Base-by-base conservation (phyloP, 2,888 invertebrate species). In the Pandemis corylana region DNA sequence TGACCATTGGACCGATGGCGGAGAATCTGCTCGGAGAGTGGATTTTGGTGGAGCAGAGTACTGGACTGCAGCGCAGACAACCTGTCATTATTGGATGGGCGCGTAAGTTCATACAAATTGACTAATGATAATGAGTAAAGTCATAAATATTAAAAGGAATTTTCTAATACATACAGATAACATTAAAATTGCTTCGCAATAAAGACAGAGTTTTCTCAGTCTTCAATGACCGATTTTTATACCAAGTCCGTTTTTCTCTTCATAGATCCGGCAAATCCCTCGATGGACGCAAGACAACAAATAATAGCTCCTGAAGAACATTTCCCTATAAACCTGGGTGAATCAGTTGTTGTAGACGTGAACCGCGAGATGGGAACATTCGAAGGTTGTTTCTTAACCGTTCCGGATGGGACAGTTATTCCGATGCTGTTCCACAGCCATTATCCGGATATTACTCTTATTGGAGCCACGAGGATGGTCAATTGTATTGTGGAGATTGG, bases 1-100 rank as follows among this genome's bases (percentile, higher is more conserved):
- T 77, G 7, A 77, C 77, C 44, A 76, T 78, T n/a, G 76, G 77
- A 53, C 76, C 77, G 7, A 77, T 78, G 65, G 65, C 68, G 44
- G 77, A 76, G 20, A 44, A 61, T 20, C 66, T 73, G 13, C 46
- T 78, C 6, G 78, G 78, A 46, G 66, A 76, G 12, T 78, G 78
- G 78, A 62, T 75, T n/a, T 62, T 75, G 6, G 41, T 41, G 10
- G 66, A 66, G 41, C 66, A 56, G 36, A 67, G 62, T 41, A 71
- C 75, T 12, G 70, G 56, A 13, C n/a, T 20, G 15, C 70, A 71
- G 63, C 66, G 66, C 9, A 67, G 75, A 67, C 75, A 71, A 63
- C 71, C 75, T 41, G 75, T 67, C 7, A 46, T 75, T 12, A 67
- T 75, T 67, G 66, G 62, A 49, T 75, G 70, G 70, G 75, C 70